phyloP scores from a whole-genome alignment of 1,140 invertebrate species.

The Aporrectodea caliginosa region DNA sequence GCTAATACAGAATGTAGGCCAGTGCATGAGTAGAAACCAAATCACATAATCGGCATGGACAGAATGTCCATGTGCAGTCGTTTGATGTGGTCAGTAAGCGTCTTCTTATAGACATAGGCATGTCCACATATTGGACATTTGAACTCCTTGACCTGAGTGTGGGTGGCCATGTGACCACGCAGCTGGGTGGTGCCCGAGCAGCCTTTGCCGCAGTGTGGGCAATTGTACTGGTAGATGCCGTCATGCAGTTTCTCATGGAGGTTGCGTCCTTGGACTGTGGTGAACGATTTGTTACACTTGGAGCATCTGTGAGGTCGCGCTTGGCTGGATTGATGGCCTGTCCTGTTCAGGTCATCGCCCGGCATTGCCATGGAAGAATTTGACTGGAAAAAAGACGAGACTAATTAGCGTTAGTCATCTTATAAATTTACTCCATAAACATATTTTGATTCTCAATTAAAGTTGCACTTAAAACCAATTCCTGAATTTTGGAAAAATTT shows the following conservation, averaged over 20 bases:
- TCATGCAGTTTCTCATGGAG: constrained; percentile 16
- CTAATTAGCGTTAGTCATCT: no score
- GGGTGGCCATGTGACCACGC: constrained; percentile 53
- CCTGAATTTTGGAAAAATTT: no score
- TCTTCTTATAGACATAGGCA: constrained; percentile 66
- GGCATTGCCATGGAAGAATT: background rate
- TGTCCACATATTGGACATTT: constrained; percentile 66
- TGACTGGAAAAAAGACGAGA: background rate
- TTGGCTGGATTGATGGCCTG: background rate
- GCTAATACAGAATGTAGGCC: no score
- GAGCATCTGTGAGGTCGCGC: background rate
- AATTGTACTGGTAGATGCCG: constrained; percentile 29
- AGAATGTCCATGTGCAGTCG: background rate
- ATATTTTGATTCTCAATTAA: no score
- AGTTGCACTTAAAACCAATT: no score
- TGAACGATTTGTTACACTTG: background rate
- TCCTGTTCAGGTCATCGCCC: background rate
- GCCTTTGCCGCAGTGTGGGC: constrained; percentile 21
- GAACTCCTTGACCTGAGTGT: constrained; percentile 66
- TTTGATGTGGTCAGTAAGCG: constrained; percentile 73
- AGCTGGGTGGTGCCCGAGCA: constrained; percentile 14
- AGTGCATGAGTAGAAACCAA: no score
- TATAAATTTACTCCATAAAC: no score
- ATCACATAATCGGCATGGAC: background rate
- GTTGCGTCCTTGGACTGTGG: background rate